phyloP scores from a whole-genome alignment of 1,140 invertebrate genomes.

The Argopecten irradians region DNA sequence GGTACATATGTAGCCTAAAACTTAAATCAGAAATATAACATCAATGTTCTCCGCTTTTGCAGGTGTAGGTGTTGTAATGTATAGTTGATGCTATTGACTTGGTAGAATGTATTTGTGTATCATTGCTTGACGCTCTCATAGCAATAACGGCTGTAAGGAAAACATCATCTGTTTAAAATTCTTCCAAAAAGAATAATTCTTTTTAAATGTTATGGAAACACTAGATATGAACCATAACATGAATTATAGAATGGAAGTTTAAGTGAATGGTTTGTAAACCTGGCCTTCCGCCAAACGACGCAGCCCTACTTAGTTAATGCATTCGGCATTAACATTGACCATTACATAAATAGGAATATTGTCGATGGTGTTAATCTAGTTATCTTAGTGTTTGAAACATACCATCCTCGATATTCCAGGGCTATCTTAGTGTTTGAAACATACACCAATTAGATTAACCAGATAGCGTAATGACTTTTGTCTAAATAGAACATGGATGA shows the following conservation, averaged over 20 bases:
- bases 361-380: not conserved
- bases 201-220: too few species aligned
- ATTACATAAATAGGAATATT: not conserved
- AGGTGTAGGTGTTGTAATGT: too few species aligned
- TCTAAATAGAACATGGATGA: not conserved
- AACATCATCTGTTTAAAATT: too few species aligned
- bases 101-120: too few species aligned
- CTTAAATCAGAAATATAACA: too few species aligned
- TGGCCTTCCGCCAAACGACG: not conserved
- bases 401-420: too few species aligned
- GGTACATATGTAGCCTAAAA: too few species aligned
- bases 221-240: not conserved
- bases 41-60: too few species aligned
- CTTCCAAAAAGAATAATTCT: too few species aligned
- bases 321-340: not conserved
- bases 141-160: too few species aligned
- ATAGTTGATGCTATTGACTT: too few species aligned
- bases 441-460: not conserved
- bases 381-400: not conserved
- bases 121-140: too few species aligned
- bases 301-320: not conserved
- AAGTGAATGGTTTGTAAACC: not conserved
- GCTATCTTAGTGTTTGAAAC: not conserved
- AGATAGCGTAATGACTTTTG: not conserved
- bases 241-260: not conserved